Conservation (phyloP, 2,888 invertebrate species). For the Synergus itoensis region DNA sequence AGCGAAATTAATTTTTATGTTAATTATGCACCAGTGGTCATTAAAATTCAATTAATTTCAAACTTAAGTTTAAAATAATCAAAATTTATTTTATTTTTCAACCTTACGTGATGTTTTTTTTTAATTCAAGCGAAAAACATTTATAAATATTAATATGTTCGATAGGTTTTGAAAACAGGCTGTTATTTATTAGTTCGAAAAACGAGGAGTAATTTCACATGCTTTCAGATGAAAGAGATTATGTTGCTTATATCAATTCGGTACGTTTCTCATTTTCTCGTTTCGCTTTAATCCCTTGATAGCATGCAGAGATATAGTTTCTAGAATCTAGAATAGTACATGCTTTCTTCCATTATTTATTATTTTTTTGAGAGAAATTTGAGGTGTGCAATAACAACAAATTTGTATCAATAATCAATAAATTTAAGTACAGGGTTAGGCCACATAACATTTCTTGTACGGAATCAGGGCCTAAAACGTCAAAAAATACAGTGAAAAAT, state of each 20-base stretch:
- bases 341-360: neutral
- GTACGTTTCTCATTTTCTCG: conserved; percentile 31
- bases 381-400: neutral
- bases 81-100: neutral
- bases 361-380: neutral
- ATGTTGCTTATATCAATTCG: conserved; percentile 40
- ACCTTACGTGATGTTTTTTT: conserved; percentile 20
- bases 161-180: conserved; percentile 31
- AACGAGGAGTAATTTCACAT: conserved; percentile 31
- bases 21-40: neutral
- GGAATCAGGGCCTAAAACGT: too few species aligned
- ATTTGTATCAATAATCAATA: neutral
- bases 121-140: conserved; percentile 18
- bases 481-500: too few species aligned
- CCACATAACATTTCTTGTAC: too few species aligned
- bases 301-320: neutral
- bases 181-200: conserved; percentile 28
- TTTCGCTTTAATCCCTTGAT: neutral
- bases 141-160: conserved; percentile 27
- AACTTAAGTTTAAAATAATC: neutral
- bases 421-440: neutral
- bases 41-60: neutral
- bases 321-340: conserved; percentile 5
- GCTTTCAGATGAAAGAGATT: conserved; percentile 40
- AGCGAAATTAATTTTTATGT: neutral